A percentile compares a stretch with the other conserved stretches of the same genome.
Evolutionary conservation across 2,113 vertebrate genomes (phyloP).

Genomic region (Myrmecophaga tridactyla): DNA sequence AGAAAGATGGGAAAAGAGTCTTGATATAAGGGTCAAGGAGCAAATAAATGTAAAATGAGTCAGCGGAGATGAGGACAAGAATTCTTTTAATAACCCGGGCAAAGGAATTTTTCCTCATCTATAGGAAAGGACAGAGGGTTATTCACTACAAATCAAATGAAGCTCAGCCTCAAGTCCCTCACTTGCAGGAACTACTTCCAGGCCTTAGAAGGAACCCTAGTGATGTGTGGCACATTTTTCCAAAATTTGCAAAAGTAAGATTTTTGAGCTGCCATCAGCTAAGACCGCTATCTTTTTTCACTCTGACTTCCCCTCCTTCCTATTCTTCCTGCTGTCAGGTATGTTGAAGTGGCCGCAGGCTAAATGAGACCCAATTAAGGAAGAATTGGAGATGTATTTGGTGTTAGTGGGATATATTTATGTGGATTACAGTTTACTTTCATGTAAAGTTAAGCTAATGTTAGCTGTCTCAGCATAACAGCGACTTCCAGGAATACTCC

Average conservation of each 20-base stretch:
- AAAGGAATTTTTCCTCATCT: neutral
- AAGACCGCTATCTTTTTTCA: neutral
- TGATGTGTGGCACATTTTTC: neutral
- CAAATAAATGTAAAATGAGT: neutral
- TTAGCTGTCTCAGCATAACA: neutral
- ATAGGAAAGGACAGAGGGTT: neutral
- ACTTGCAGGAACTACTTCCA: neutral
- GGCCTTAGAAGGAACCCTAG: neutral
- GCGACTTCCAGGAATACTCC: neutral
- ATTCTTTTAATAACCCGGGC: neutral
- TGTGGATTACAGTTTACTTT: neutral
- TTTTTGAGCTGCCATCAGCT: neutral
- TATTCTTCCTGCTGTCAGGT: neutral
- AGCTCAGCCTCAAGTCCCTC: neutral
- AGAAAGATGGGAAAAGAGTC: neutral
- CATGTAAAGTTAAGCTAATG: neutral
- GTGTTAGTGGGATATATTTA: neutral
- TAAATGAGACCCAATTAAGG: neutral
- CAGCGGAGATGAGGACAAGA: neutral
- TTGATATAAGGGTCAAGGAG: neutral
- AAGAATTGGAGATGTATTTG: neutral
- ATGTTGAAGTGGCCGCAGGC: neutral
- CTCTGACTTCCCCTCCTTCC: neutral
- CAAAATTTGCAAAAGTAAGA: neutral
- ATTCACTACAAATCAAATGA: neutral